Base-by-base conservation (phyloP, 2,797 vertebrate genomes). In the Orientallactaga sibirica region DNA sequence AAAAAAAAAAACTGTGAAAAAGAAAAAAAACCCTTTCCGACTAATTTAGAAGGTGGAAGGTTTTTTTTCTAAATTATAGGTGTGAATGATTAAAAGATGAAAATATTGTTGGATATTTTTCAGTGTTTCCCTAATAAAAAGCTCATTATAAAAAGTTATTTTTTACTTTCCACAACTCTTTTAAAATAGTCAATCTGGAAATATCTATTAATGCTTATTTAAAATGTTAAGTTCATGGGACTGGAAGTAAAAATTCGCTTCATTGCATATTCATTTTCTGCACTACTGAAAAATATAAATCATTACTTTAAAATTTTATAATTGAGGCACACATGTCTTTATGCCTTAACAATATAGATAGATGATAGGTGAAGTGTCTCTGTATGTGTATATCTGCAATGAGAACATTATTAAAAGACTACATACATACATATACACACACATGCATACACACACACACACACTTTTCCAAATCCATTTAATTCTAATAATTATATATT, bases 181-280 rank as follows among this genome's bases (percentile, higher is more conserved):
- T 75, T 90, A 67, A 96, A 95, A 90, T 74, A 91, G 33, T 84
- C 12, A 66, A 7, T 76, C 76, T 94, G 74, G 58, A 92, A 95
- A 79, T 89, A 92, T 80, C 58, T 80, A 1, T 80, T 67, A 84
- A 16, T 9, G 73, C 3, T 79, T 92, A 92, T 79, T 94, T 94
- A 75, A 37, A 37, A 37, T 37, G 33, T 70, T 89, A 95, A 87
- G 11, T 81, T 86, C 77, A 85, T 9, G 66, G 19, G 11, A 89
- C 37, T 75, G 18, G 87, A 78, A 84, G 29, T 67, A 64, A 0
- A 94, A 90, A 75, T 82, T 91, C 61, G 61, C 9, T 33, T 73
- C 24, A 80, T 37, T 91, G 20, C 6, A 68, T 86, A 90, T 71
- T 90, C 29, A 70, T 58, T 80, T 33, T 89, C 2, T 58, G 7